Evolutionary conservation across 2,113 vertebrate species (phyloP), one percentile per base, ranked within the genome.

Genomic region (Pantherophis guttatus): DNA sequence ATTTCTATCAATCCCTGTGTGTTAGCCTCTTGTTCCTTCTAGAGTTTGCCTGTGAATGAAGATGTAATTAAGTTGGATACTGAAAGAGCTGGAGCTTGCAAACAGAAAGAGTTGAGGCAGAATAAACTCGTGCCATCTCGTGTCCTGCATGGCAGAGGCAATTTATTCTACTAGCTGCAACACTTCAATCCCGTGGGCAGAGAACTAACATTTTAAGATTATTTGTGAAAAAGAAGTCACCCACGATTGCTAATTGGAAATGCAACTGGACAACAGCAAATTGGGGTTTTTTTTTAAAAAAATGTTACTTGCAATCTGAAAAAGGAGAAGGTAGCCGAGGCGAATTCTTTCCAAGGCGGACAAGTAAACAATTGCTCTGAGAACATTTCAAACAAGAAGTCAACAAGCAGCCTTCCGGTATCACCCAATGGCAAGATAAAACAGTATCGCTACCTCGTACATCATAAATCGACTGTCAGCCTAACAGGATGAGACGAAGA

Each of bases 381-480:
- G 88, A 53, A 58, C 75, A 48, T 90, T 55, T 87, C 87, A 91
- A 88, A 87, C 54, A 93, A 53, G 86, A 44, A 92, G 86, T 53
- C 88, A 50, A 54, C 54, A 88, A 62, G 92, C 24, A 70, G 92
- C 44, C 24, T 86, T 54, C 58, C n/a, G 55, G 5, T 59, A 85
- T 81, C 19, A 24, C 50, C 10, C n/a, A 21, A 87, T n/a, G 81
- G 58, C 81, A 91, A 89, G 86, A 93, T 59, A 94, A 92, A 89
- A 81, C 58, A 93, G 65, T 57, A 59, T 52, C 91, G 90, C 89
- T 81, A 93, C 55, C 89, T 95, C 87, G 89, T 90, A 65, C 44
- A 85, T 57, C 92, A 81, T 17, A 90, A 48, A 93, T 53, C n/a
- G 86, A 44, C 86, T 39, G 85, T 89, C 85, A 23, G 70, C 0